These are phyloP conservation scores for Limnothrissa miodon DNA, from an alignment of 2,113 vertebrate genomes.

Conservation along the genomic window DNA sequence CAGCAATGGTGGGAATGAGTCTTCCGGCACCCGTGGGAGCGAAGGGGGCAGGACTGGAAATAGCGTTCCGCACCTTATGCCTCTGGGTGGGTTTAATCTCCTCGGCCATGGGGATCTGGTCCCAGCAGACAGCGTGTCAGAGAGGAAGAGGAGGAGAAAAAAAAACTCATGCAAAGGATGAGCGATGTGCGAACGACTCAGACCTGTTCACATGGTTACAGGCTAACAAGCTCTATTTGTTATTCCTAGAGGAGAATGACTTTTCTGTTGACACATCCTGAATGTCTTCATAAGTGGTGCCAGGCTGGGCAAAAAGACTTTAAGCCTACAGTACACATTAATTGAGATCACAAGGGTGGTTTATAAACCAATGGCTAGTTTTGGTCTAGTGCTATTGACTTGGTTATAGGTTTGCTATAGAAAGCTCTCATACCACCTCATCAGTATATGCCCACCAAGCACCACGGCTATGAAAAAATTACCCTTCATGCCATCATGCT, in stretches of 20 bases:
- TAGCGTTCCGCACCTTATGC: conserved; percentile 79
- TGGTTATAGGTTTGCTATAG: too few species aligned
- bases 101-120: conserved; percentile 87
- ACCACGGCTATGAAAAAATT: too few species aligned
- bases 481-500: too few species aligned
- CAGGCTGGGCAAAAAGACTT: neutral
- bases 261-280: conserved; percentile 1
- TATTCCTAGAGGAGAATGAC: neutral
- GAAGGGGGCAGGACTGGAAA: conserved; percentile 15
- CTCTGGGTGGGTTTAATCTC: conserved; percentile 78
- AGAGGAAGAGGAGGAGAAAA: conserved; percentile 51
- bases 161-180: neutral
- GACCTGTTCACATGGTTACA: neutral
- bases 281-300: neutral
- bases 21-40: neutral
- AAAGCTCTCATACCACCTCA: neutral
- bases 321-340: neutral
- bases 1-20: neutral
- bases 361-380: neutral
- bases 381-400: too few species aligned
- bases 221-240: conserved; percentile 1
- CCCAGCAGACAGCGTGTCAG: conserved; percentile 52
- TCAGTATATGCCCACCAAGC: neutral
- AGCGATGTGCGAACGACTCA: neutral
- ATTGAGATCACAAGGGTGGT: neutral